A percentile compares a stretch with the other conserved stretches of the same genome.
These are phyloP conservation scores for Nanorana parkeri DNA, from an alignment of 2,113 vertebrate genomes.

Conservation along the genomic window DNA sequence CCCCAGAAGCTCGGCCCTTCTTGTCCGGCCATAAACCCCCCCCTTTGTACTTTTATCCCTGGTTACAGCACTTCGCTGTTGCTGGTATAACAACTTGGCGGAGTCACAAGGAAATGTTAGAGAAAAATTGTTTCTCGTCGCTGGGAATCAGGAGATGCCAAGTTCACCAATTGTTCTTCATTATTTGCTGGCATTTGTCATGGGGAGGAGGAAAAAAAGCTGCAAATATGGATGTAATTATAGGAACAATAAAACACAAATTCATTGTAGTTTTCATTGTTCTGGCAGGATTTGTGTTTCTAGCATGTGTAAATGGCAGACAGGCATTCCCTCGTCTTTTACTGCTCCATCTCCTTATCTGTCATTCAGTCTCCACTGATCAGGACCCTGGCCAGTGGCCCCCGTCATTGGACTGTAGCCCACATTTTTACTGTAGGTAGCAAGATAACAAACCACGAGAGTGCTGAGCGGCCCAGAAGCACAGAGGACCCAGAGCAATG, in stretches of 20 bases:
- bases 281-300: background rate
- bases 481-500: too few relatives aligned
- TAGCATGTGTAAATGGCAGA: background rate
- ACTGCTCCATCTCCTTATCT: background rate
- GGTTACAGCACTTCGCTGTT: background rate
- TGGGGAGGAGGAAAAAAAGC: background rate
- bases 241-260: background rate
- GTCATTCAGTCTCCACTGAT: background rate
- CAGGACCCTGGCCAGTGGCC: background rate
- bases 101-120: slow-evolving; percentile 1
- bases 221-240: slow-evolving; percentile 41
- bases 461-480: too few relatives aligned
- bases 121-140: slow-evolving; percentile 3
- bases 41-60: background rate
- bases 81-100: background rate
- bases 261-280: slow-evolving; percentile 7
- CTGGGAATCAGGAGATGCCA: background rate
- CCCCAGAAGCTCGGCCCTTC: background rate
- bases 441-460: too few relatives aligned
- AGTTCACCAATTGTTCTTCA: slow-evolving; percentile 27
- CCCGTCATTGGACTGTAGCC: too few relatives aligned
- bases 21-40: background rate
- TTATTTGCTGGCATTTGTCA: slow-evolving; percentile 26
- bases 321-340: background rate
- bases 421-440: too few relatives aligned